Percentiles rank a stretch among this genome's conserved stretches.
Evolutionary conservation across 2,113 vertebrate genomes (phyloP).

Genomic region (Apodemus speciosus): DNA sequence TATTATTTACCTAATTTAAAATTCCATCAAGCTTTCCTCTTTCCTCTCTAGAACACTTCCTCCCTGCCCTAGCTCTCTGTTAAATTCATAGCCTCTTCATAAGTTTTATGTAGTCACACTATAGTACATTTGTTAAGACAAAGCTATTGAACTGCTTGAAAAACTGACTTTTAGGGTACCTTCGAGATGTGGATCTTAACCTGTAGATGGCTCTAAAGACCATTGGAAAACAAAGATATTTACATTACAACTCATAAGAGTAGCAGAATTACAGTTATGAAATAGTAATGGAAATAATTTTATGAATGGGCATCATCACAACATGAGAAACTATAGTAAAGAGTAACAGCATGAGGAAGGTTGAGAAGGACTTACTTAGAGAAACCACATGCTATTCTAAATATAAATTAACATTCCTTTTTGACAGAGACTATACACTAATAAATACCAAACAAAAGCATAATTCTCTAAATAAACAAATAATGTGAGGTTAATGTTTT

Average conservation of each 20-base stretch:
- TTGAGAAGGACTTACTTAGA: neutral
- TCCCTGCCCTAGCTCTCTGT: neutral
- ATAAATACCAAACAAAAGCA: neutral
- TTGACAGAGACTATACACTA: neutral
- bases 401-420: neutral
- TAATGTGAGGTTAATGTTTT: too few relatives aligned
- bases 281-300: neutral
- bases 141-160: neutral
- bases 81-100: neutral
- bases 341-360: neutral
- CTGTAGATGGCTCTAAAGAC: neutral
- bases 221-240: neutral
- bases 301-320: neutral
- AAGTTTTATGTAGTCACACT: slow-evolving; percentile 23
- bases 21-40: neutral
- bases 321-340: neutral
- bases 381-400: neutral
- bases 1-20: neutral
- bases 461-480: slow-evolving; percentile 18
- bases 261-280: neutral
- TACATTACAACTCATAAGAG: too few relatives aligned
- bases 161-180: slow-evolving; percentile 8
- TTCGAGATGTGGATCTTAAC: neutral
- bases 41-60: too few relatives aligned
- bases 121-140: slow-evolving; percentile 26